Conservation (phyloP, 2,113 vertebrate genomes). For the Tursiops truncatus region DNA sequence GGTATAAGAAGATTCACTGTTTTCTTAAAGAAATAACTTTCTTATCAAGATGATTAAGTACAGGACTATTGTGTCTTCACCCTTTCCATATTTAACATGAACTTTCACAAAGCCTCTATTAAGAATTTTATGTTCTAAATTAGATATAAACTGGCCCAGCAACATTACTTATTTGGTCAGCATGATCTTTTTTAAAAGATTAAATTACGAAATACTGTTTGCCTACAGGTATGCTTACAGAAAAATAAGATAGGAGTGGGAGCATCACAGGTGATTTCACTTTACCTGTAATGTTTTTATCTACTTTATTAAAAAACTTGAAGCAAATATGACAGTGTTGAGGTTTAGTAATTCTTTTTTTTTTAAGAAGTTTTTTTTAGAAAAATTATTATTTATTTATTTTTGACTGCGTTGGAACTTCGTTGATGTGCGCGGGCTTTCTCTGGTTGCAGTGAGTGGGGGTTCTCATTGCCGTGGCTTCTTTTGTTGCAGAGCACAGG, state of each 20-base stretch:
- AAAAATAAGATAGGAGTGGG: not conserved
- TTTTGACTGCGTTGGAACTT: too few species aligned
- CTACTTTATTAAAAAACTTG: slow-evolving; percentile 13
- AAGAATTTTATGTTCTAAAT: not conserved
- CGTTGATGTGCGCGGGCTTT: too few species aligned
- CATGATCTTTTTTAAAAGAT: not conserved
- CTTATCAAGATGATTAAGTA: not conserved
- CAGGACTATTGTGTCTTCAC: not conserved
- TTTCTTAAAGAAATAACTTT: slow-evolving; percentile 6
- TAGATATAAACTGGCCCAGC: not conserved
- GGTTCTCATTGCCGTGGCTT: too few species aligned
- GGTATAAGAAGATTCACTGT: not conserved
- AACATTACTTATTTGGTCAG: not conserved
- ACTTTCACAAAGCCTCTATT: not conserved
- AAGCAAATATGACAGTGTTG: not conserved
- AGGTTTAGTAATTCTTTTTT: not conserved
- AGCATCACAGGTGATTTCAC: not conserved
- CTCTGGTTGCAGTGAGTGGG: too few species aligned
- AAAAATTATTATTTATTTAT: too few species aligned
- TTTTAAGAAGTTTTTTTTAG: too few species aligned
- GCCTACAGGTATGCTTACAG: not conserved
- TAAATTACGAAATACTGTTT: not conserved
- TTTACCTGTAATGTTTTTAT: not conserved
- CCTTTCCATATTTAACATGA: not conserved
- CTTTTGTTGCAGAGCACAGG: too few species aligned